Base-by-base conservation (phyloP, 2,113 vertebrate species). In the Anhinga rufa region DNA sequence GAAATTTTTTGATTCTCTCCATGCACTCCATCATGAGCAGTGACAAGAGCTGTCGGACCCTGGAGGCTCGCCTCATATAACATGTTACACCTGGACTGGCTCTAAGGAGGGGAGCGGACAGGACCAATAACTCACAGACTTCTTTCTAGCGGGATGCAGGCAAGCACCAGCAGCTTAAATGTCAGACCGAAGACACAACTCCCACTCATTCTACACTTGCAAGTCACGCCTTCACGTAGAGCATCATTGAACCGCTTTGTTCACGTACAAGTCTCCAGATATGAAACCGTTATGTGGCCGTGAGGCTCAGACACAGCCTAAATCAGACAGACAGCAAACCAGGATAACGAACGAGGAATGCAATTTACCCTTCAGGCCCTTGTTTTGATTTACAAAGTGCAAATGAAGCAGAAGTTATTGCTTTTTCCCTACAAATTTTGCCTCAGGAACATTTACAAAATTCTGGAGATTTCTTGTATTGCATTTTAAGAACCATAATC, bases 341-440 rank as follows among this genome's bases (percentile, higher is more conserved):
- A 76, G 29, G 49, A 17, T 20, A 69, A 84, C 4, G 12, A 82
- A 36, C 1, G 15, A 85, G 49, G 70, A 92, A 93, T 65, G 49
- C 31, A 72, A 13, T n/a, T 51, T 61, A 48, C 25, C 62, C 62
- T 70, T 46, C 17, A 36, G 87, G 70, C 10, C 2, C 32, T 66
- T 87, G 70, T 69, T 95, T 80, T 94, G 60, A 60, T 75, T 92
- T 84, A 71, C 61, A 82, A 87, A 94, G 46, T 72, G 54, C 78
- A 93, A 90, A 93, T 13, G 21, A 86, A 84, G 81, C 44, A 89
- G 49, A 92, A 76, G n/a, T 68, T 76, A 60, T 2, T 80, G 82
- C 4, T 77, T 77, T 65, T 75, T 77, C 34, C 80, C 66, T 85
- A 17, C 66, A 48, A 57, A 51, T 70, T 46, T 83, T 74, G 22